Conservation (phyloP, 2,888 invertebrate species). For the Hirtodrosophila alboralis region DNA sequence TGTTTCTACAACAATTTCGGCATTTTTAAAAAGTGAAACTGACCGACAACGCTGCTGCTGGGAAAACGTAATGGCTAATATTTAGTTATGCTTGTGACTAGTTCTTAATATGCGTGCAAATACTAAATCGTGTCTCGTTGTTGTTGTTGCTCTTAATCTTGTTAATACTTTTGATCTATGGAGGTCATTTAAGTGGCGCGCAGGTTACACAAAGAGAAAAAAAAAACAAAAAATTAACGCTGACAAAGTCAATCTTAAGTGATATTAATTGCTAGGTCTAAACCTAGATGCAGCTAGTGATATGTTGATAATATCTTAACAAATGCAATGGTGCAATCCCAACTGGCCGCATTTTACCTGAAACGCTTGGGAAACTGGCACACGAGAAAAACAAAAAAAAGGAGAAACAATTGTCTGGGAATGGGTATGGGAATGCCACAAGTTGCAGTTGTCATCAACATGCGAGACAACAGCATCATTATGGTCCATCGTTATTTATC, state of each 20-base stretch:
- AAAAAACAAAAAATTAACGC: background rate
- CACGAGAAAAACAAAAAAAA: conserved; percentile 33
- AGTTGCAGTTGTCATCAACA: conserved; percentile 44
- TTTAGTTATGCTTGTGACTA: conserved; percentile 34
- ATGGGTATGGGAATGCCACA: conserved; percentile 54
- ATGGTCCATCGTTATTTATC: conserved; percentile 27
- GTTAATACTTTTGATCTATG: conserved; percentile 6
- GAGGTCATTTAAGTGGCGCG: conserved; percentile 8
- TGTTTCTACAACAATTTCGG: conserved; percentile 17
- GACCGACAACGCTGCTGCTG: conserved; percentile 34
- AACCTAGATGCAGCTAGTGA: conserved; percentile 20
- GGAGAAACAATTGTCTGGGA: conserved; percentile 58
- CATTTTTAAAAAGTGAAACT: conserved; percentile 63
- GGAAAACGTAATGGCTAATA: conserved; percentile 39
- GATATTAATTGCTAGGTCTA: conserved; percentile 4
- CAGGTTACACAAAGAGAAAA: background rate
- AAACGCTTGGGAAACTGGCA: conserved; percentile 48
- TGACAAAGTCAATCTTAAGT: background rate
- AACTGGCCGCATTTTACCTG: conserved; percentile 47
- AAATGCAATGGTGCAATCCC: conserved; percentile 13
- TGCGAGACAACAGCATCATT: conserved; percentile 15
- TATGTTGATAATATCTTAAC: conserved; percentile 12
- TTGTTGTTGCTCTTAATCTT: conserved; percentile 10
- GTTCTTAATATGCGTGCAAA: conserved; percentile 19
- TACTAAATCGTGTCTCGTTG: conserved; percentile 1